Evolutionary conservation across 1,140 invertebrate species (phyloP), one percentile per base, ranked within the genome.

Genomic region (Conopomorpha cramerella): DNA sequence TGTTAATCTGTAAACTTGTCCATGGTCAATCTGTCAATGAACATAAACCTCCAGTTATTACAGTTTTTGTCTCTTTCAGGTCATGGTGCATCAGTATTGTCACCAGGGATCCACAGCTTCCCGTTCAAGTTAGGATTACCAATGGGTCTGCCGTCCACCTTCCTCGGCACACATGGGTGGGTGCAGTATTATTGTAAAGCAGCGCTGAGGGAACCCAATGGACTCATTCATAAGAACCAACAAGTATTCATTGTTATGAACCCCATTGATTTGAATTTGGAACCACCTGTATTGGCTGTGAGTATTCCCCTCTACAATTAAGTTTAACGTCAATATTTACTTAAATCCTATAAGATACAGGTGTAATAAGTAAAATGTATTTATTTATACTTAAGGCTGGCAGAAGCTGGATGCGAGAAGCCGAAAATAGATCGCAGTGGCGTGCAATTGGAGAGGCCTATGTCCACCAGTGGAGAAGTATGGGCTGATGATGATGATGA

Each of bases 211-310:
- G 93, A 96, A 64, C 90, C 91, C 1, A 92, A 91, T 46, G 93
- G 93, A 1, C 76, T 96, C 8, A 91, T 91, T 2, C 93, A 96
- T 61, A 96, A 96, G 76, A 96, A 96, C 64, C 93, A 96, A 68
- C 93, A 96, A 79, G 93, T 96, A 6, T 96, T 97, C 65, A 95
- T 96, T 49, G 92, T 97, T 0, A 95, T 96, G 92, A 96, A 93
- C 71, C 93, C 93, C 1, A 95, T 96, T 38, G 93, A 97, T 77
- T 78, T 97, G 40, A 96, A 96, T 73, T 76, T 94, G 54, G 93
- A 96, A 57, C 92, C 92, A 17, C 85, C 91, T 1, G 86, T 93
- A 46, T 76, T 96, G 41, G 84, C 91, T 56, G 93, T 96, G 82
- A 86, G 86, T 82, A 41, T 34, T 31, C 8, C 26, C 34, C 10